phyloP scores from a whole-genome alignment of 2,888 invertebrate species.

The Perizoma flavofasciatum region DNA sequence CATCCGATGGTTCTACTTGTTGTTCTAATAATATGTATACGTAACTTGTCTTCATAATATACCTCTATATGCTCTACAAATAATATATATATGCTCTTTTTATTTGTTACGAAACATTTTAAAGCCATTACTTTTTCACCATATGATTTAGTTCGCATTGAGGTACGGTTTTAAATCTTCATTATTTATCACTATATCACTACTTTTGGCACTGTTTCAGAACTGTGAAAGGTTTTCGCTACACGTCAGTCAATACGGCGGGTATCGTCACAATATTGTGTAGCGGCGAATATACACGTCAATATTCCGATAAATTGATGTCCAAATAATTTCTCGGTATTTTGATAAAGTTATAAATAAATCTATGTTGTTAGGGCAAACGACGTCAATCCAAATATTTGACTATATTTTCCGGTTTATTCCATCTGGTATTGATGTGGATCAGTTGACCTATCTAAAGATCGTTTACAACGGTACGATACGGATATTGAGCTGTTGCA shows the following conservation, averaged over 20 bases:
- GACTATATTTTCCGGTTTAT: background rate
- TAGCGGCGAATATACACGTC: conserved; percentile 13
- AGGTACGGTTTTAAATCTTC: conserved; percentile 1
- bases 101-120: too few relatives aligned
- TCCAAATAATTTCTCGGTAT: conserved; percentile 18
- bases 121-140: too few relatives aligned
- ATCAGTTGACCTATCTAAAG: too few relatives aligned
- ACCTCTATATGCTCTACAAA: too few relatives aligned
- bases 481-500: too few relatives aligned
- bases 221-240: conserved; percentile 23
- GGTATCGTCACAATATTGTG: conserved; percentile 14
- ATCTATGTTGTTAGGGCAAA: conserved; percentile 5
- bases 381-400: conserved; percentile 2
- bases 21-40: too few relatives aligned
- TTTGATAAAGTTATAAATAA: conserved; percentile 3
- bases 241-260: conserved; percentile 20
- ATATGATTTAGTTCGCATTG: too few relatives aligned
- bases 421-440: background rate
- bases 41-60: too few relatives aligned
- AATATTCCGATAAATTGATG: conserved; percentile 19
- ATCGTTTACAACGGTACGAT: too few relatives aligned
- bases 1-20: too few relatives aligned
- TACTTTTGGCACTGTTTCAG: conserved; percentile 17
- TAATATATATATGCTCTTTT: too few relatives aligned
- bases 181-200: conserved; percentile 18